Percentiles rank a stretch among this genome's conserved stretches.
Conservation (phyloP, 2,797 vertebrate genomes). For the Nasua narica region DNA sequence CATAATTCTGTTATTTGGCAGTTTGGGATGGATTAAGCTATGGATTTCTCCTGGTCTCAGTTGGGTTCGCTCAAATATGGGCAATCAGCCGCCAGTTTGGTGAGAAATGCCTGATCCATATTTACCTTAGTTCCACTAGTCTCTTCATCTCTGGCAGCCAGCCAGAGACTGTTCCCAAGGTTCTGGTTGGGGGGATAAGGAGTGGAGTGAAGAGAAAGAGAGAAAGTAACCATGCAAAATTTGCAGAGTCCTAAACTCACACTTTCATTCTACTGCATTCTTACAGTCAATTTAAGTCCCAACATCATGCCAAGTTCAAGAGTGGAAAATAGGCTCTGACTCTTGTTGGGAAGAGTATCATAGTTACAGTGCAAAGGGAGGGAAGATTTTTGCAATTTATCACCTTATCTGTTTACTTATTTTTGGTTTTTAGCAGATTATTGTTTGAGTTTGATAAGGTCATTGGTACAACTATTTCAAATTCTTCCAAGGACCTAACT, state of each 20-base stretch:
- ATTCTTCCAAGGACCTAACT: neutral
- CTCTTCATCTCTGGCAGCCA: neutral
- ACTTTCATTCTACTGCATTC: neutral
- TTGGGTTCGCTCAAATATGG: neutral
- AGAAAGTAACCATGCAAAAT: neutral
- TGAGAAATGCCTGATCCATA: neutral
- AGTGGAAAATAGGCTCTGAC: neutral
- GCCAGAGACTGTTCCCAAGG: neutral
- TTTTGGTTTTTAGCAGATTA: neutral
- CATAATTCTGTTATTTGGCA: neutral
- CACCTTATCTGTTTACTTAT: neutral
- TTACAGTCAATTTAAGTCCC: neutral
- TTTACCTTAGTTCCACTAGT: neutral
- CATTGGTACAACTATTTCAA: neutral
- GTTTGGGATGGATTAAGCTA: neutral
- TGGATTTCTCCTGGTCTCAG: neutral
- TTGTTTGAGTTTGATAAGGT: neutral
- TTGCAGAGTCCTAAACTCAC: neutral
- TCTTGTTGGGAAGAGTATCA: neutral
- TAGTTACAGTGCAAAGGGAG: neutral
- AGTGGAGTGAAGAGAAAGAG: neutral
- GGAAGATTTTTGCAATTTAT: neutral
- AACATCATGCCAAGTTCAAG: neutral
- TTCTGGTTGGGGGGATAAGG: neutral
- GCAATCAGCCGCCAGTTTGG: neutral